phyloP scores from a whole-genome alignment of 1,140 invertebrate species.

The Vollenhovia emeryi region DNA sequence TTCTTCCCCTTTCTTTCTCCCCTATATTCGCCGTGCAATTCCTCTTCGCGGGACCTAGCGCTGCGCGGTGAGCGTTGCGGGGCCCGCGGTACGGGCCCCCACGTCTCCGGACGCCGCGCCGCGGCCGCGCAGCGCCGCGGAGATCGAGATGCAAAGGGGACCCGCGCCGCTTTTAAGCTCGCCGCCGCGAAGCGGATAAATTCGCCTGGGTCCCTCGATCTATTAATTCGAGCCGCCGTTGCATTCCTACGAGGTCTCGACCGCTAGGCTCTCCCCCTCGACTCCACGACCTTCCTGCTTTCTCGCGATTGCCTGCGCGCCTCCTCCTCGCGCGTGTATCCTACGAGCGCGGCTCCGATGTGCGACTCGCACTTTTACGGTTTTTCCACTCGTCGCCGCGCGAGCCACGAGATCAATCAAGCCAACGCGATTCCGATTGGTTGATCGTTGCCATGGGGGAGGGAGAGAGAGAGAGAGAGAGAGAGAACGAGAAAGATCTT shows the following conservation, averaged over 20 bases:
- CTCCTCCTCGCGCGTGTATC: conserved; percentile 22
- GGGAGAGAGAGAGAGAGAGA: not conserved
- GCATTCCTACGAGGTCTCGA: conserved; percentile 80
- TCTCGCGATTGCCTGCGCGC: conserved; percentile 75
- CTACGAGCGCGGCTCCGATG: not conserved
- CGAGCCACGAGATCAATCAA: conserved; percentile 38
- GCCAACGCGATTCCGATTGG: conserved; percentile 35
- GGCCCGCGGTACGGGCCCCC: conserved; percentile 27
- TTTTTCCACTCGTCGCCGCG: not conserved
- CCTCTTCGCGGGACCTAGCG: conserved; percentile 41
- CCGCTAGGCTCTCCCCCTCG: conserved; percentile 73
- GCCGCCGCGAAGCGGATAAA: conserved; percentile 83
- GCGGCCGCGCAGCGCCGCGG: conserved; percentile 55
- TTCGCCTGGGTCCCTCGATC: conserved; percentile 83
- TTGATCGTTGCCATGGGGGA: not conserved
- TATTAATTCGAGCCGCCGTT: conserved; percentile 83
- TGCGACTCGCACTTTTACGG: conserved; percentile 25
- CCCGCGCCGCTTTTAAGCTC: conserved; percentile 82
- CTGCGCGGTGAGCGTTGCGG: conserved; percentile 47
- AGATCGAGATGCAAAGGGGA: conserved; percentile 83
- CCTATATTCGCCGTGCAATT: not conserved
- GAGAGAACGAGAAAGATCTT: not conserved
- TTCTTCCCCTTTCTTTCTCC: not conserved
- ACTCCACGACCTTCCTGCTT: conserved; percentile 79
- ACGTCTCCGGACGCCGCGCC: conserved; percentile 40